Evolutionary conservation across 2,797 vertebrate species (phyloP).

Genomic region (Sparidentex hasta): DNA sequence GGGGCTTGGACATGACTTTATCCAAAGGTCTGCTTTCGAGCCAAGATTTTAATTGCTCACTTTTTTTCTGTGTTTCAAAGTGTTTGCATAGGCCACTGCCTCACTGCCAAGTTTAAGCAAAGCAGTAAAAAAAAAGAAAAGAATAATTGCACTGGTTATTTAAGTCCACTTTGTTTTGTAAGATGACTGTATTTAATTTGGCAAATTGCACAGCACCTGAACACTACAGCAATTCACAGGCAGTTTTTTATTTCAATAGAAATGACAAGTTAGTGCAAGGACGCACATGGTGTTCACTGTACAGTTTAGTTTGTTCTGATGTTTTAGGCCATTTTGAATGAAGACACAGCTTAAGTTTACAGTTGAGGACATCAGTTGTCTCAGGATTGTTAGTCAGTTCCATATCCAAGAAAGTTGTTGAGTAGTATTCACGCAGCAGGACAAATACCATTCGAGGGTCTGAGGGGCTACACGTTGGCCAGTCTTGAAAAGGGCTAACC

Average conservation of each 20-base stretch:
- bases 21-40: slow-evolving; percentile 50
- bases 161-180: slow-evolving; percentile 68
- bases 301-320: background rate
- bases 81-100: slow-evolving; percentile 53
- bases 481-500: slow-evolving; percentile 48
- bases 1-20: slow-evolving; percentile 23
- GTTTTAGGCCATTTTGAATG: slow-evolving; percentile 27
- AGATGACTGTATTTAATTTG: slow-evolving; percentile 37
- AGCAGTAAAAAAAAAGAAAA: slow-evolving; percentile 26
- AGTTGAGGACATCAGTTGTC: background rate
- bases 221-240: slow-evolving; percentile 28
- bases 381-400: slow-evolving; percentile 31
- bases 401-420: slow-evolving; percentile 28
- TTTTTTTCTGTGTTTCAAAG: slow-evolving; percentile 27
- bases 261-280: slow-evolving; percentile 3
- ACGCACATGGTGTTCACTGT: slow-evolving; percentile 30
- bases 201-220: slow-evolving; percentile 52
- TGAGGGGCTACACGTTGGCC: background rate
- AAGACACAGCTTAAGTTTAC: slow-evolving; percentile 41
- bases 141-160: slow-evolving; percentile 68
- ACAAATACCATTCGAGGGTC: background rate
- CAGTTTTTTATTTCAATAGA: slow-evolving; percentile 6
- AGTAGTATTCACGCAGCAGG: slow-evolving; percentile 5
- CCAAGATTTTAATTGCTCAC: slow-evolving; percentile 52
- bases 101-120: slow-evolving; percentile 60